phyloP scores from a whole-genome alignment of 2,113 vertebrate genomes.

The Ptychochromis oligacanthus region DNA sequence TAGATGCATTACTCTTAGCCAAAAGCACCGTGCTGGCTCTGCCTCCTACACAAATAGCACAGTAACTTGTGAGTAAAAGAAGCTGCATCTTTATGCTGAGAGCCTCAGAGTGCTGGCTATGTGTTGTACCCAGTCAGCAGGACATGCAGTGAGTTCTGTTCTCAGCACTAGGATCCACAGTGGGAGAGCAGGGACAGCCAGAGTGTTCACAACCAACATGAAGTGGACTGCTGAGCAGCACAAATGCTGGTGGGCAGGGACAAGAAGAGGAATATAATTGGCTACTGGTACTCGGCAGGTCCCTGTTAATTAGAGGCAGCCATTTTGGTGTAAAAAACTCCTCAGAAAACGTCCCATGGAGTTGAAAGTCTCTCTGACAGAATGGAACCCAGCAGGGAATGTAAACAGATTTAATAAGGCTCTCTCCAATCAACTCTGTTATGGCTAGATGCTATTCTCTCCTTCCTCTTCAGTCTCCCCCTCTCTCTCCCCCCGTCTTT shows the following conservation, averaged over 20 bases:
- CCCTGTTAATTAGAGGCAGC: slow-evolving; percentile 75
- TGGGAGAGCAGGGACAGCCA: slow-evolving; percentile 53
- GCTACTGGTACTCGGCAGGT: slow-evolving; percentile 74
- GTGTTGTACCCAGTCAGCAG: slow-evolving; percentile 49
- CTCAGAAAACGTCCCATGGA: slow-evolving; percentile 72
- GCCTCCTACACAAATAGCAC: neutral
- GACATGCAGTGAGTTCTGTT: slow-evolving; percentile 49
- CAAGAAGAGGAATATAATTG: slow-evolving; percentile 73
- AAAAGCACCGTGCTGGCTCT: neutral
- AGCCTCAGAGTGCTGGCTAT: neutral
- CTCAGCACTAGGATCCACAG: slow-evolving; percentile 54
- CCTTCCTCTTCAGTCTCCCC: slow-evolving; percentile 19
- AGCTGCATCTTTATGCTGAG: slow-evolving; percentile 24
- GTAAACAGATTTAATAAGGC: slow-evolving; percentile 80
- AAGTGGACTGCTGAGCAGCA: slow-evolving; percentile 70
- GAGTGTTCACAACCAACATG: slow-evolving; percentile 57
- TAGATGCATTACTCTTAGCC: neutral
- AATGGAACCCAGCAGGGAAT: slow-evolving; percentile 75
- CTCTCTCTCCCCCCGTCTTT: slow-evolving; percentile 35
- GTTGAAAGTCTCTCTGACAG: slow-evolving; percentile 77
- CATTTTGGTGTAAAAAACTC: slow-evolving; percentile 74
- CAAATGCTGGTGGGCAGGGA: slow-evolving; percentile 68
- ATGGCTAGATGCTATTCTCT: slow-evolving; percentile 66
- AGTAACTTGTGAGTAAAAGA: slow-evolving; percentile 1
- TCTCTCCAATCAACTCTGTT: slow-evolving; percentile 73